These are phyloP conservation scores for Pampusana beccarii DNA, from an alignment of 2,113 vertebrate genomes.

Conservation along the genomic window DNA sequence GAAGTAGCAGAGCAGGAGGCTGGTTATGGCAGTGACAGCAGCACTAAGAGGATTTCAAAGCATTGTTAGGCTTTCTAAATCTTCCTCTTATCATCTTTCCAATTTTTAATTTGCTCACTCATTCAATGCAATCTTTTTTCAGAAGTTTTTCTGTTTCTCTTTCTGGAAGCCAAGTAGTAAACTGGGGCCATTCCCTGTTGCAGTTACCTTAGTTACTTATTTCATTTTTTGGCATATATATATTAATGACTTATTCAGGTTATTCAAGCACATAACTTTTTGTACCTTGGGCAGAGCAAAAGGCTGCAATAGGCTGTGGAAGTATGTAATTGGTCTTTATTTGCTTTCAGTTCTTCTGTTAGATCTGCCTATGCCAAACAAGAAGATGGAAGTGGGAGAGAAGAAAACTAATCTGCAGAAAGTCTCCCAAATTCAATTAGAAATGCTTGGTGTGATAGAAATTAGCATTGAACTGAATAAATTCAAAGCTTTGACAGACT, in stretches of 20 bases:
- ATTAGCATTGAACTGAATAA: conserved; percentile 48
- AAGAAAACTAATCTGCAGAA: conserved; percentile 52
- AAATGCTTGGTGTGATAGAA: conserved; percentile 40
- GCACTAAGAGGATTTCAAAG: conserved; percentile 54
- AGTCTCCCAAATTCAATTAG: conserved; percentile 56
- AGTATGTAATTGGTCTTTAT: neutral
- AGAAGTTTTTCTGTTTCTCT: neutral
- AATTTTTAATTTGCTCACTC: conserved; percentile 60
- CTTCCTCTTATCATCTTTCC: conserved; percentile 53
- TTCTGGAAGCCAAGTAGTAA: conserved; percentile 34
- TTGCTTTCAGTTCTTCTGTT: conserved; percentile 6
- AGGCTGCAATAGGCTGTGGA: neutral
- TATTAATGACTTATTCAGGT: conserved; percentile 25
- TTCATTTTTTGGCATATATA: neutral
- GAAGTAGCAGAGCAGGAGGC: conserved; percentile 16
- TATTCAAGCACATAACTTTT: conserved; percentile 4
- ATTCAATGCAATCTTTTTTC: conserved; percentile 29
- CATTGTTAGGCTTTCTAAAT: conserved; percentile 57
- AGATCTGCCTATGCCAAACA: conserved; percentile 18
- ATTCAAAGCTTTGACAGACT: conserved; percentile 33
- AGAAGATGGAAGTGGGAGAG: neutral
- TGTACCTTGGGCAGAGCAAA: neutral
- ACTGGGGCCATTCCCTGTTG: neutral
- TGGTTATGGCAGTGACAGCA: conserved; percentile 29
- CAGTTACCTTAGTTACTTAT: conserved; percentile 1